Percentiles rank a stretch among this genome's conserved stretches.
Evolutionary conservation across 2,113 vertebrate species (phyloP).

Genomic region (Lates calcarifer): DNA sequence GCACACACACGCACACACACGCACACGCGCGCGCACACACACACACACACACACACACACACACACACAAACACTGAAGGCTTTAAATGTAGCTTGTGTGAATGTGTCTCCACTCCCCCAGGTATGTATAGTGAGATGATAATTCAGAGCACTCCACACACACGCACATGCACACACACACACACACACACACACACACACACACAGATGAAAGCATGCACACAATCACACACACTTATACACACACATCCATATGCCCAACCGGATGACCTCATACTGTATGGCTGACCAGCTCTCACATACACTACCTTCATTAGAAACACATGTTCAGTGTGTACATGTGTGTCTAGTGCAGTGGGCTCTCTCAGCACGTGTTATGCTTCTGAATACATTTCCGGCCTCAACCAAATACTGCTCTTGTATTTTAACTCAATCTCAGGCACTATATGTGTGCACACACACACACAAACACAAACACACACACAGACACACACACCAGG

Average conservation of each 20-base stretch:
- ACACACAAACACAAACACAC: background rate
- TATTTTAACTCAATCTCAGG: slow-evolving; percentile 49
- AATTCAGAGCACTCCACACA: slow-evolving; percentile 11
- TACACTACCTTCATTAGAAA: slow-evolving; percentile 77
- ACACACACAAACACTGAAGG: background rate
- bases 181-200: background rate
- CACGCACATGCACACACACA: background rate
- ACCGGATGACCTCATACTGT: slow-evolving; percentile 73
- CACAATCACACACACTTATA: background rate
- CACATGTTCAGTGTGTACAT: slow-evolving; percentile 72
- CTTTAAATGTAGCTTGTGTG: slow-evolving; percentile 1
- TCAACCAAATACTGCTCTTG: slow-evolving; percentile 38
- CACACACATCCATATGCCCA: slow-evolving; percentile 17
- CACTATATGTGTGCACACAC: background rate
- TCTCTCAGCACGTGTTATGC: slow-evolving; percentile 65
- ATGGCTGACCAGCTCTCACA: slow-evolving; percentile 74
- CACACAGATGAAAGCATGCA: background rate
- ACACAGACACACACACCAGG: slow-evolving; percentile 10
- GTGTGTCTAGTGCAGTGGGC: slow-evolving; percentile 45
- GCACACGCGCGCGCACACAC: slow-evolving; percentile 10
- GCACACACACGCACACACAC: background rate
- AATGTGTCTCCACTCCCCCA: slow-evolving; percentile 8
- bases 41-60: slow-evolving; percentile 1
- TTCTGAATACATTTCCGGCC: slow-evolving; percentile 82
- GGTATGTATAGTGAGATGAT: slow-evolving; percentile 37